A percentile compares a stretch with the other conserved stretches of the same genome.
Evolutionary conservation across 2,113 vertebrate genomes (phyloP).

Genomic region (Ranitomeya imitator): DNA sequence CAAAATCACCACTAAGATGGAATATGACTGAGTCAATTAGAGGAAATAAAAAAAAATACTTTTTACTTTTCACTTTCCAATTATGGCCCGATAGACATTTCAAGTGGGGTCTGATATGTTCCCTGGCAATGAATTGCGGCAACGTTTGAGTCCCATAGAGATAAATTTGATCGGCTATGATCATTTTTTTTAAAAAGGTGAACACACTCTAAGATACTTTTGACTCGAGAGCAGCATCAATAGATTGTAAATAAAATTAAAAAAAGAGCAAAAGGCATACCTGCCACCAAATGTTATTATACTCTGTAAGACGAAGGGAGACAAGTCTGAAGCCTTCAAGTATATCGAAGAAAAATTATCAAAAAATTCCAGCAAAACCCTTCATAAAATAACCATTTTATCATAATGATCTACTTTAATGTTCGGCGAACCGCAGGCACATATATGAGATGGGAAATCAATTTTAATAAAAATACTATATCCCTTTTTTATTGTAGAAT

Average conservation of each 20-base stretch:
- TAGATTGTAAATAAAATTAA: not conserved
- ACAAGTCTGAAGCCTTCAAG: not conserved
- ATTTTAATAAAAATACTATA: not conserved
- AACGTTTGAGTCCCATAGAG: not conserved
- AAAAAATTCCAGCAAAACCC: constrained; percentile 5
- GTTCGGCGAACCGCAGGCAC: not conserved
- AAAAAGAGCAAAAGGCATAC: not conserved
- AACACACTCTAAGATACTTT: not conserved
- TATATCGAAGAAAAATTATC: not conserved
- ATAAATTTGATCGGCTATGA: not conserved
- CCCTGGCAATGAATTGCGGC: not conserved
- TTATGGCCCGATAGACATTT: not conserved
- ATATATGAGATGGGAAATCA: not conserved
- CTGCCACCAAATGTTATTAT: not conserved
- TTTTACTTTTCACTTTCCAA: not conserved
- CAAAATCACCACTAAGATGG: not conserved
- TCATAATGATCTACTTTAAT: not conserved
- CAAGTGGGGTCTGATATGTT: not conserved
- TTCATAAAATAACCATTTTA: not conserved
- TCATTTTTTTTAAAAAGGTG: not conserved
- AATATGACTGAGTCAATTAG: not conserved
- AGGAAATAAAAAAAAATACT: not conserved
- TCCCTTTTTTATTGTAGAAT: not conserved
- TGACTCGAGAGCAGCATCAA: not conserved
- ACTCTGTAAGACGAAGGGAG: not conserved